Base-by-base conservation (phyloP, 2,113 vertebrate genomes). In the Heterocephalus glaber region DNA sequence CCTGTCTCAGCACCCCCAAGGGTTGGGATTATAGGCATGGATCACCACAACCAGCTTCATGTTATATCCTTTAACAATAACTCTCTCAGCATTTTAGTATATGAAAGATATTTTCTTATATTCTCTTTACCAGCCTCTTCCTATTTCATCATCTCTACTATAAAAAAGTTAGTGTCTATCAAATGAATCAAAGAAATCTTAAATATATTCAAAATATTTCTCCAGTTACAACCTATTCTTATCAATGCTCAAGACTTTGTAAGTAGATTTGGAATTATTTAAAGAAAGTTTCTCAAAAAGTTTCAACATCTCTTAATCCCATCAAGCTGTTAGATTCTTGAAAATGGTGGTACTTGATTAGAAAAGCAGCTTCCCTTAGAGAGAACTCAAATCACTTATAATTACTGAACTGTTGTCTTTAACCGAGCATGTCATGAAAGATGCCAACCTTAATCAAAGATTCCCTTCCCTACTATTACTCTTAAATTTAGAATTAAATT, bases 111-210 rank as follows among this genome's bases (percentile, higher is more conserved):
- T 76, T 94, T 94, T 82, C 20, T 76, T 91, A 79, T 44, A 66
- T 90, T 94, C 13, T 28, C n/a, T 20, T 92, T 86, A 28, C 11
- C n/a, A 70, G 38, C 10, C 11, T 63, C 30, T 89, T 63, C 61
- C 54, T 86, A 12, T 68, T 76, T 76, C 52, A 77, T 81, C 28
- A 72, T 60, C 70, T 93, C 38, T 58, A 14, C 26, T 35, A 22
- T 52, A 77, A 68, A 88, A 61, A n/a, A n/a, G n/a, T n/a, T n/a
- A 60, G 30, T 76, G 14, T 33, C 76, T 68, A 44, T 63, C 52
- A 44, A 33, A 9, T 83, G 61, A 87, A 49, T 86, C 35, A 95
- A 65, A 68, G 65, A 74, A 81, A 94, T 66, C 49, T 79, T 90
- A 65, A 90, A 80, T 61, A 41, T 49, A 44, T 83, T 65, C 17